These are phyloP conservation scores for Zosterops hypoxanthus DNA, from an alignment of 2,113 vertebrate species.

Conservation along the genomic window DNA sequence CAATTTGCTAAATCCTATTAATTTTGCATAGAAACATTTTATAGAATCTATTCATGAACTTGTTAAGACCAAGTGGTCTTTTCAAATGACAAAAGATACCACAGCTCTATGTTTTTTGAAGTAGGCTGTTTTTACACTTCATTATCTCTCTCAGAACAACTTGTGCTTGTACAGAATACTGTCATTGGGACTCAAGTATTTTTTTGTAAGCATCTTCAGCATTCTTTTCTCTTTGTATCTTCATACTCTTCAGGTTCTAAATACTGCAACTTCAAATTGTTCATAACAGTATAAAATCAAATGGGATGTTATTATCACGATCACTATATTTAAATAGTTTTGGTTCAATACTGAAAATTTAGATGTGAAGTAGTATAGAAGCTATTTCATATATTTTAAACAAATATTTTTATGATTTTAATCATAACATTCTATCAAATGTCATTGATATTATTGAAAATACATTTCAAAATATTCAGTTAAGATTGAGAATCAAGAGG, in stretches of 20 bases:
- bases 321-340: neutral
- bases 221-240: neutral
- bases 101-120: neutral
- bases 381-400: neutral
- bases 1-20: neutral
- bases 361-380: neutral
- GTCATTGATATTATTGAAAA: neutral
- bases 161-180: neutral
- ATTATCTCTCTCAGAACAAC: neutral
- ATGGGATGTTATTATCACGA: neutral
- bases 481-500: neutral
- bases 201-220: neutral
- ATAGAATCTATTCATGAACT: neutral
- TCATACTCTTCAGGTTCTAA: neutral
- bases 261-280: neutral
- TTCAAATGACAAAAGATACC: neutral
- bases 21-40: neutral
- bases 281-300: neutral
- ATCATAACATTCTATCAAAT: neutral
- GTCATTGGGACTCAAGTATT: neutral
- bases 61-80: neutral
- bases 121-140: neutral
- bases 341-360: neutral
- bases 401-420: neutral
- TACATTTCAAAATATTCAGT: neutral